Evolutionary conservation across 2,113 vertebrate species (phyloP), one percentile per base, ranked within the genome.

Genomic region (Collichthys lucidus): DNA sequence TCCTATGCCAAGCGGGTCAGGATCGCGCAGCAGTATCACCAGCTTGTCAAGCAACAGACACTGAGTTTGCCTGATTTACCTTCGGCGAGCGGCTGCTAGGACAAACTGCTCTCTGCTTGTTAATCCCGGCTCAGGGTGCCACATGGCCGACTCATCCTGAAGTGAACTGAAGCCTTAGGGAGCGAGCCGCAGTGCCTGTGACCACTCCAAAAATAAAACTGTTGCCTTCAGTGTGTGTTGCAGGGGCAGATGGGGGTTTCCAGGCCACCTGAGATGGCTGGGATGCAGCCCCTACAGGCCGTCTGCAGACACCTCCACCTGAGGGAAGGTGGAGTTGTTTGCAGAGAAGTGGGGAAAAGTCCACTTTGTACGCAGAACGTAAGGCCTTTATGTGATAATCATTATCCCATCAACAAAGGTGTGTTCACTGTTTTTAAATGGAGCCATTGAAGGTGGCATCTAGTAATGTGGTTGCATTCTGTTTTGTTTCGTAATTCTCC

Each of bases 141-240:
- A 86, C 90, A 84, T 82, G 91, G 83, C 87, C 85, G 82, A 86
- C 91, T 81, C 92, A 91, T 89, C 89, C 84, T 88, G 86, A 74
- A 90, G 78, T 91, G 84, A 90, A 87, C 86, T 78, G 71, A 66
- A 90, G 87, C 84, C 74, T 93, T 79, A 53, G 91, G 90, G 89
- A 87, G 82, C 59, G 88, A 92, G 92, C 84, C 82, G 86, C 46
- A 49, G 88, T 84, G 92, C 85, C 86, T 26, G 83, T 52, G 86
- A 83, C 62, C 22, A 1, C 85, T 92, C 96, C 96, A 94, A 95
- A 96, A 97, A 97, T 97, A 97, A 93, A 93, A 76, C 82, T 64
- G 81, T 85, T 87, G 86, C 84, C 80, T 86, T 88, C 82, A 92
- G 90, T 88, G 85, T 83, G 81, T 90, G 87, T 86, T 92, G 88